Conservation (phyloP, 1,140 invertebrate species). For the Papilio dardanus region DNA sequence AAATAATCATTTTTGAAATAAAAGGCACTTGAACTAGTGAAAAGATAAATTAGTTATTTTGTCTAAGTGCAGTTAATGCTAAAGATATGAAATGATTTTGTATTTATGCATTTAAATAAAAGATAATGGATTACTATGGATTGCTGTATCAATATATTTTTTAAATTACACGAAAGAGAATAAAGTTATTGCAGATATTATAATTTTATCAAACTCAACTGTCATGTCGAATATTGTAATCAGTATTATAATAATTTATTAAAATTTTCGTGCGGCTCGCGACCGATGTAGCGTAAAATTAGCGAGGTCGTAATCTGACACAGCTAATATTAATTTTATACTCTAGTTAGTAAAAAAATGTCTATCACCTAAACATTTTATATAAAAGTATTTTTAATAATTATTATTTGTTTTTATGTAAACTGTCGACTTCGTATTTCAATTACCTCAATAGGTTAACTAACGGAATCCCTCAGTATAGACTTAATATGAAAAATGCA, state of each 20-base stretch:
- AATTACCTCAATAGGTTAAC: not conserved
- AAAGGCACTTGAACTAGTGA: not conserved
- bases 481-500: not conserved
- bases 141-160: too few species aligned
- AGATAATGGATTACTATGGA: too few species aligned
- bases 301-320: not conserved
- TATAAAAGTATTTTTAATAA: not conserved
- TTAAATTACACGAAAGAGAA: too few species aligned
- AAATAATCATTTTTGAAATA: too few species aligned
- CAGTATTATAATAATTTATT: not conserved
- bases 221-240: not conserved
- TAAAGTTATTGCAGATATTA: not conserved
- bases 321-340: slow-evolving; percentile 10
- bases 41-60: not conserved
- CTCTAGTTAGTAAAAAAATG: slow-evolving; percentile 1
- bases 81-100: not conserved
- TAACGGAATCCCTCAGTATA: not conserved
- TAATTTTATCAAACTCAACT: not conserved
- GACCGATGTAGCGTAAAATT: not conserved
- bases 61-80: not conserved
- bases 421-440: not conserved
- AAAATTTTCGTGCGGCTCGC: not conserved
- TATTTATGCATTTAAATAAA: too few species aligned
- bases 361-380: not conserved
- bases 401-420: not conserved